A percentile compares a stretch with the other conserved stretches of the same genome.
These are phyloP conservation scores for Pluvianellus socialis DNA, from an alignment of 2,113 vertebrate species.

Conservation along the genomic window DNA sequence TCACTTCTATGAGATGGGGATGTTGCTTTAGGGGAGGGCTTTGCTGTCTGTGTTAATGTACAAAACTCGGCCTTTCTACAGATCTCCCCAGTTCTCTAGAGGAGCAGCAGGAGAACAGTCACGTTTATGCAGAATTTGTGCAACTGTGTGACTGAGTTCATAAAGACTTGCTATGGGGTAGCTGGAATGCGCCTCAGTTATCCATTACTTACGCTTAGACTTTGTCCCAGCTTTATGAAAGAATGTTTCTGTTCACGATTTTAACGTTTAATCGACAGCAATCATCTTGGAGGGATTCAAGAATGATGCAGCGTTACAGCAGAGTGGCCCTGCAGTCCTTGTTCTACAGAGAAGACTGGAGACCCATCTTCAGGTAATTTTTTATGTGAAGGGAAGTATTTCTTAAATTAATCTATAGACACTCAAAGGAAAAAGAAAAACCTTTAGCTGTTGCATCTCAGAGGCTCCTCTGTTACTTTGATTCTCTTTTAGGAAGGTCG, in stretches of 20 bases:
- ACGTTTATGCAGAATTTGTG: background rate
- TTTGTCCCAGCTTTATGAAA: background rate
- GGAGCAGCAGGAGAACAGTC: background rate
- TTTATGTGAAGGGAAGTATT: background rate
- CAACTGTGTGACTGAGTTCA: background rate
- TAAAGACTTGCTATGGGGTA: background rate
- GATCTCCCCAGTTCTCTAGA: background rate
- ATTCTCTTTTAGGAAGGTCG: background rate
- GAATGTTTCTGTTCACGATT: background rate
- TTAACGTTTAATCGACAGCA: background rate
- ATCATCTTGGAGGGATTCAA: background rate
- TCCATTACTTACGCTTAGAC: background rate
- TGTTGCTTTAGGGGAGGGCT: background rate
- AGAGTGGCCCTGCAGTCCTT: background rate
- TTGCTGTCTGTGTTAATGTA: background rate
- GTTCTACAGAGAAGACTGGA: background rate
- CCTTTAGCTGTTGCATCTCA: background rate
- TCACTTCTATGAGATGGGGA: background rate
- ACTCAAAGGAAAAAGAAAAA: background rate
- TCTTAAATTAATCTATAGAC: background rate
- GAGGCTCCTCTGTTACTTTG: background rate
- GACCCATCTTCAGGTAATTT: background rate
- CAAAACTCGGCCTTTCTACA: background rate
- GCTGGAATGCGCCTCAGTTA: background rate
- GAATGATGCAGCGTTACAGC: background rate